Base-by-base conservation (phyloP, 2,113 vertebrate species). In the Dendropsophus ebraccatus region DNA sequence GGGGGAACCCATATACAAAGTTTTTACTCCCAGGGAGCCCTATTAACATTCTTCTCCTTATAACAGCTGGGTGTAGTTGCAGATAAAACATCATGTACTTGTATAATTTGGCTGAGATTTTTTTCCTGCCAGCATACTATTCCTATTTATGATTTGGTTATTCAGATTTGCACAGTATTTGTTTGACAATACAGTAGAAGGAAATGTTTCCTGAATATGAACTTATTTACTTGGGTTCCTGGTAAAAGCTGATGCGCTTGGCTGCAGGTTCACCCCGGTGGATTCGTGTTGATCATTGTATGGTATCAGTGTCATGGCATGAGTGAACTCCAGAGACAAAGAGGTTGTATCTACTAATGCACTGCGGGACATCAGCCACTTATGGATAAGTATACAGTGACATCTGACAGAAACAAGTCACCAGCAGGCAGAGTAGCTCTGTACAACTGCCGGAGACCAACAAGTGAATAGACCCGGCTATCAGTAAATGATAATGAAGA, bases 401-500 rank as follows among this genome's bases (percentile, higher is more conserved):
- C 65, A 82, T 54, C 65, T 82, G 30, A 37, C 65, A 56, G 23
- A 50, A 14, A 5, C 52, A 74, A 58, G 19, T 58, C 50, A 41
- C 69, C 32, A 83, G 50, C 47, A 82, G 80, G 30, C 58, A 49
- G 37, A 30, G 62, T 69, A 56, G 21, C 81, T 50, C 67, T 52
- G 62, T 28, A 82, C 10, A 70, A 35, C 37, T 70, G 16, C 16
- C 30, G 62, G n/a, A 69, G 11, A 30, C 81, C 47, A 69, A 35
- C 30, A 70, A 30, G 49, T 69, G 58, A 81, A 45, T 37, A 52
- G 23, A 21, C 32, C 28, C 50, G 41, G 32, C 65, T 82, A 82
- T 82, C 81, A 82, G 81, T 52, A 12, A 70, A n/a, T 82, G 81
- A 82, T 82, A 82, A 69, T 25, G 49, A 72, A 74, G 67, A 56